These are phyloP conservation scores for Leptothorax acervorum DNA, from an alignment of 2,888 invertebrate species.

Conservation along the genomic window DNA sequence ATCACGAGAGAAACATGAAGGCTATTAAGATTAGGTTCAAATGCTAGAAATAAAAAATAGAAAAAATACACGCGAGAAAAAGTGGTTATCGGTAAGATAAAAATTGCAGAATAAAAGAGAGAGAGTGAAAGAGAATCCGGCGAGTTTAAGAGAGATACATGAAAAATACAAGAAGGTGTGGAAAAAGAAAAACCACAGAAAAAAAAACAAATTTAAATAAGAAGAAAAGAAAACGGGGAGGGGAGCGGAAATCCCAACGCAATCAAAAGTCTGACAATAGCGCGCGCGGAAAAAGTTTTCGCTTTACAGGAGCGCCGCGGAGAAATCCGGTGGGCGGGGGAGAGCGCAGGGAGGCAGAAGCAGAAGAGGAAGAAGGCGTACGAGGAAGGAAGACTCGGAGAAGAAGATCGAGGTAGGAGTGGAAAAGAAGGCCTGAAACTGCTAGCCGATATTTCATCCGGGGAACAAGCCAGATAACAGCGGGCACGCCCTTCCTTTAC, in stretches of 20 bases:
- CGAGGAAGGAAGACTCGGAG: constrained; percentile 65
- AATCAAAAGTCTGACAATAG: constrained; percentile 56
- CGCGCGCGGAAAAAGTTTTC: constrained; percentile 51
- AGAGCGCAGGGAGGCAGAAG: constrained; percentile 58
- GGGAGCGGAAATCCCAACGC: constrained; percentile 48
- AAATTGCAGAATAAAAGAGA: neutral
- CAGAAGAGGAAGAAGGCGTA: constrained; percentile 68
- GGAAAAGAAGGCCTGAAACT: constrained; percentile 74
- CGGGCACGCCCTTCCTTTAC: constrained; percentile 75
- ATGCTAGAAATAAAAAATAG: neutral
- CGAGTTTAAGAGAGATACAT: constrained; percentile 2
- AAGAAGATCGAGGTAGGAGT: constrained; percentile 56
- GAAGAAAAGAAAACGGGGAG: constrained; percentile 34
- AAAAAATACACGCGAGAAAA: neutral
- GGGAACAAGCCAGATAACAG: constrained; percentile 83
- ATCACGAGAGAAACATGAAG: neutral
- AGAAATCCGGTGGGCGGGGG: constrained; percentile 51
- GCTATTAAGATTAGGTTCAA: constrained; percentile 24
- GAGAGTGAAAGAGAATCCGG: neutral
- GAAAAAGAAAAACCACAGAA: constrained; percentile 17
- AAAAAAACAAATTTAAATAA: constrained; percentile 41
- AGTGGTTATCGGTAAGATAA: neutral
- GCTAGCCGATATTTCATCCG: constrained; percentile 84
- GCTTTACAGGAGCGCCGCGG: constrained; percentile 29
- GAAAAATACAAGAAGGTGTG: constrained; percentile 25